Conservation (phyloP, 2,888 invertebrate genomes). For the Teleiodes luculella region DNA sequence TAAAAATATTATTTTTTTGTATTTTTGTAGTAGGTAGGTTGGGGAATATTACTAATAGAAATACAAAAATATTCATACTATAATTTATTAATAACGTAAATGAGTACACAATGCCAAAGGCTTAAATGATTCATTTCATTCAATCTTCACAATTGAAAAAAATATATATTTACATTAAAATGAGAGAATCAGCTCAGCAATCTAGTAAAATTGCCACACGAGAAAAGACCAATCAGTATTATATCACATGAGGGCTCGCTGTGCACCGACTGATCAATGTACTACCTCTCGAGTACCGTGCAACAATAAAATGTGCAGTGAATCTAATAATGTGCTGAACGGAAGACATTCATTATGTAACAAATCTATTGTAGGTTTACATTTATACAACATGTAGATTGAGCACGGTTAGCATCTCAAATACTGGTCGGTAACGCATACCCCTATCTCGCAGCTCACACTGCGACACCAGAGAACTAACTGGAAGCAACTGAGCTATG, state of each 20-base stretch:
- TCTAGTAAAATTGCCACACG: constrained; percentile 61
- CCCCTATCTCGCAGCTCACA: constrained; percentile 16
- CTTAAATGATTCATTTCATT: constrained; percentile 76
- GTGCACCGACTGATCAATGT: constrained; percentile 60
- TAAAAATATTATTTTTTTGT: no score
- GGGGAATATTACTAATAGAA: neutral
- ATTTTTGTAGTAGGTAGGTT: neutral
- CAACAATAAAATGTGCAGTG: constrained; percentile 69
- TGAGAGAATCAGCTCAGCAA: constrained; percentile 71
- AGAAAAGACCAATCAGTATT: constrained; percentile 58
- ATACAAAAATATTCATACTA: constrained; percentile 60
- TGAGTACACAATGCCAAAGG: constrained; percentile 79
- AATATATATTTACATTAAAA: constrained; percentile 71
- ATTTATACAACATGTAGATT: constrained; percentile 69
- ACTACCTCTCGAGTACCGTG: constrained; percentile 45
- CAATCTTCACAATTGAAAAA: constrained; percentile 70
- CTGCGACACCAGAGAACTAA: neutral
- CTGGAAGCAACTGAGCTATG: constrained; percentile 15
- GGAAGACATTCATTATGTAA: constrained; percentile 87
- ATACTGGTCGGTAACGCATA: constrained; percentile 54
- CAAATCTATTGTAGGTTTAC: constrained; percentile 89
- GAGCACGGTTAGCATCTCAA: constrained; percentile 71
- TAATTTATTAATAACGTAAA: constrained; percentile 80
- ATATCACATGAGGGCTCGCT: constrained; percentile 70
- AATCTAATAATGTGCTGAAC: constrained; percentile 74